A percentile compares a stretch with the other conserved stretches of the same genome.
phyloP scores from a whole-genome alignment of 1,140 invertebrate species.

The Dreissena rostriformis region DNA sequence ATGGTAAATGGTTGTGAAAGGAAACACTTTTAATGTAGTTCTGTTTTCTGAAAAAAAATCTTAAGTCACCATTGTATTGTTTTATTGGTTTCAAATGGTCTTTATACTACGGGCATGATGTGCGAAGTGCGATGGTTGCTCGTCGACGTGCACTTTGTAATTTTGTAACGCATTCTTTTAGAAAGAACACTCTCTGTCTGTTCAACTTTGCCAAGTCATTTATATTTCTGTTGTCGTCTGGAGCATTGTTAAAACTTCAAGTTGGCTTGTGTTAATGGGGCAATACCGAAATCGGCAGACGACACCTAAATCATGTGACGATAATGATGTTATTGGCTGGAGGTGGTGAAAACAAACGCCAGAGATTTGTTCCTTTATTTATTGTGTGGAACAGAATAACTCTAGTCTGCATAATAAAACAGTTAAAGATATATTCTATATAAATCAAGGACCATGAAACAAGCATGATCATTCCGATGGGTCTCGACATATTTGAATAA shows the following conservation, averaged over 20 bases:
- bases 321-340: background rate
- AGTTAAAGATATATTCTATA: conserved; percentile 38
- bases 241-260: background rate
- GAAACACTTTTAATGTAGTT: too few relatives aligned
- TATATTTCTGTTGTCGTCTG: too few relatives aligned
- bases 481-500: conserved; percentile 34
- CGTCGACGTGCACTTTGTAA: too few relatives aligned
- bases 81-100: too few relatives aligned
- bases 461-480: conserved; percentile 40
- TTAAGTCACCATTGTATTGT: too few relatives aligned
- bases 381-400: conserved; percentile 18
- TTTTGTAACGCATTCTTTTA: too few relatives aligned
- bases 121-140: too few relatives aligned
- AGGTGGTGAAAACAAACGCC: background rate
- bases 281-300: background rate
- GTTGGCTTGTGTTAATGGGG: background rate
- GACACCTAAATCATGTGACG: background rate
- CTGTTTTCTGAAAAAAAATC: too few relatives aligned
- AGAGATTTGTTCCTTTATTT: conserved; percentile 1
- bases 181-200: too few relatives aligned
- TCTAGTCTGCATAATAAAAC: conserved; percentile 51
- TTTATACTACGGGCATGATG: too few relatives aligned
- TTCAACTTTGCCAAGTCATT: too few relatives aligned
- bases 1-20: too few relatives aligned
- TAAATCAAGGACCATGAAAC: conserved; percentile 15